phyloP scores from a whole-genome alignment of 2,888 invertebrate species.

The Melipona bicolor region DNA sequence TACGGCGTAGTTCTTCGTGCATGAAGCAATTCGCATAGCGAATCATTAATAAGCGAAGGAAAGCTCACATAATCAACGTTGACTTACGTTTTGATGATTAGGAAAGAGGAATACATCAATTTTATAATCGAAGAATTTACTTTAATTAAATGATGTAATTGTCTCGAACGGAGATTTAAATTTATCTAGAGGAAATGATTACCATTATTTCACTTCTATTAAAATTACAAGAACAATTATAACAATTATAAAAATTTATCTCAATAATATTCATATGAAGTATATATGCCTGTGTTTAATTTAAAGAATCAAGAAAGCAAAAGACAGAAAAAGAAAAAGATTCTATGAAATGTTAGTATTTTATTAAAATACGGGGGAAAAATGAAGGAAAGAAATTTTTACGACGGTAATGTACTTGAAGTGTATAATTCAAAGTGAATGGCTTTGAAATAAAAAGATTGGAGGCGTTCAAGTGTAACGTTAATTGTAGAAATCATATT shows the following conservation, averaged over 20 bases:
- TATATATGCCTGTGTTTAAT: not conserved
- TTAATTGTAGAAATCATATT: not conserved
- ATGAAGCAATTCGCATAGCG: slow-evolving; percentile 11
- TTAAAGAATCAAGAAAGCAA: not conserved
- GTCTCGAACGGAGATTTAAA: not conserved
- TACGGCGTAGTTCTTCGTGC: slow-evolving; percentile 38
- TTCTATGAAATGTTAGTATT: not conserved
- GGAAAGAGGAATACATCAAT: slow-evolving; percentile 9
- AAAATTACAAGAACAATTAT: not conserved
- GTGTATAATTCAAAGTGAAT: slow-evolving; percentile 4
- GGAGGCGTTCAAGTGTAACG: slow-evolving; percentile 1
- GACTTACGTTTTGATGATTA: slow-evolving; percentile 13
- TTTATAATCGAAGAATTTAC: not conserved
- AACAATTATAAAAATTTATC: not conserved
- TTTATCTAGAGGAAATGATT: not conserved
- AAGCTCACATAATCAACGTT: slow-evolving; percentile 18
- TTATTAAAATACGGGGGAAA: not conserved
- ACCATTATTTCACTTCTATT: not conserved
- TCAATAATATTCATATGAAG: not conserved
- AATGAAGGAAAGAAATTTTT: not conserved
- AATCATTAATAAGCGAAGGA: slow-evolving; percentile 6
- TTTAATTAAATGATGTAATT: not conserved
- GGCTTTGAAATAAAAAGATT: slow-evolving; percentile 7
- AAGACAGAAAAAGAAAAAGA: not conserved
- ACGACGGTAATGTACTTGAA: not conserved